phyloP scores from a whole-genome alignment of 2,888 invertebrate genomes.

The Ischnura elegans region DNA sequence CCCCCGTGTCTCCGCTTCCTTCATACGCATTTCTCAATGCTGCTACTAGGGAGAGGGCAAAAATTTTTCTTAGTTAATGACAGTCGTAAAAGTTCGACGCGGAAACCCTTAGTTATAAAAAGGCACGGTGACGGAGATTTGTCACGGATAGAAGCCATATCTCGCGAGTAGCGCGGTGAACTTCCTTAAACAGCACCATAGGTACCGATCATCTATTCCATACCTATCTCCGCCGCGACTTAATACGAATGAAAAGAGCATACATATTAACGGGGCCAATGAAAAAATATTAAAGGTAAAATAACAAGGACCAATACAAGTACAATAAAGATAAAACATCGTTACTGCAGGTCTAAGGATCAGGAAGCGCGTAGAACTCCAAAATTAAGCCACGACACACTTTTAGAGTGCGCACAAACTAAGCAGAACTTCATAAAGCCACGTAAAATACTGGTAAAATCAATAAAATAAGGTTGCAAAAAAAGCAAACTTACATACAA shows the following conservation, averaged over 20 bases:
- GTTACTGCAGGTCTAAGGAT: neutral
- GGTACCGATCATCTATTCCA: neutral
- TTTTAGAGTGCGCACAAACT: too few relatives aligned
- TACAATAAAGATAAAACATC: neutral
- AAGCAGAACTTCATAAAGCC: too few relatives aligned
- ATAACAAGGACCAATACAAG: neutral
- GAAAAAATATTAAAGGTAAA: neutral
- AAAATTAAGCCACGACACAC: neutral
- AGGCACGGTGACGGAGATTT: neutral
- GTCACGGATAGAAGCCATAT: conserved; percentile 34
- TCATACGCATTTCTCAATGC: neutral
- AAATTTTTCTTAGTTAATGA: conserved; percentile 42
- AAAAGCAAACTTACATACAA: too few relatives aligned
- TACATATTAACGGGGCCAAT: neutral
- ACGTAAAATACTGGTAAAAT: too few relatives aligned
- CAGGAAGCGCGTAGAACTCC: neutral
- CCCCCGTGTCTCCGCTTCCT: neutral
- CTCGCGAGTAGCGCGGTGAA: neutral
- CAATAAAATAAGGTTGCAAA: too few relatives aligned
- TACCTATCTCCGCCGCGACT: neutral
- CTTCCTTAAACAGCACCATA: neutral
- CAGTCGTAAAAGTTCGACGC: conserved; percentile 55
- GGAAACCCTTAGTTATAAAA: neutral
- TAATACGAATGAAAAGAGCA: neutral
- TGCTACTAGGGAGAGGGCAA: neutral